These are phyloP conservation scores for Barypeithes pellucidus DNA, from an alignment of 2,888 invertebrate species.

Conservation along the genomic window DNA sequence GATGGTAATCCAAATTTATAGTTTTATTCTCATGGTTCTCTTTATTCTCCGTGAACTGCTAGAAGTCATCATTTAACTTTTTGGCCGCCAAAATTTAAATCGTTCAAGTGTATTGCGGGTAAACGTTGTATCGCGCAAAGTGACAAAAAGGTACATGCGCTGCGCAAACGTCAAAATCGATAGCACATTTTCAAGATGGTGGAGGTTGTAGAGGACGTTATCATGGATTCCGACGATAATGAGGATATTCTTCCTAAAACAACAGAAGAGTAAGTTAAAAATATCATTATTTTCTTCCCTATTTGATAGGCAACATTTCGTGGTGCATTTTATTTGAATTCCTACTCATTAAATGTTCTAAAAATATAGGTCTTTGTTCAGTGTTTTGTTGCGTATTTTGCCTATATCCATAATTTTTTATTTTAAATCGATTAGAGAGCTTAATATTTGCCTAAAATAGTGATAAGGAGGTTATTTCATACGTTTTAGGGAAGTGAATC, in stretches of 20 bases:
- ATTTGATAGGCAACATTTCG: background rate
- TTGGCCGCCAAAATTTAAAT: conserved; percentile 15
- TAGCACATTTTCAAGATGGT: conserved; percentile 62
- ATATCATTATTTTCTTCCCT: conserved; percentile 25
- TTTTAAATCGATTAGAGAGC: background rate
- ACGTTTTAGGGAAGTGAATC: background rate
- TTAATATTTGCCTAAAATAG: background rate
- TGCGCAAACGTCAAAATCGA: conserved; percentile 41
- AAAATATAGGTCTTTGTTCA: conserved; percentile 8
- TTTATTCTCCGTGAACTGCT: conserved; percentile 27
- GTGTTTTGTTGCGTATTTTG: conserved; percentile 20
- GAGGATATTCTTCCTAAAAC: conserved; percentile 67
- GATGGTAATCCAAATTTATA: conserved; percentile 34
- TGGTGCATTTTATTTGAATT: background rate
- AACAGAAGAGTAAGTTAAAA: conserved; percentile 68
- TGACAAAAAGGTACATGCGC: conserved; percentile 27
- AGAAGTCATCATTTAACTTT: conserved; percentile 4
- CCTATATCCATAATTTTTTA: background rate
- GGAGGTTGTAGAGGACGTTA: conserved; percentile 66
- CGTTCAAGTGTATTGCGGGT: conserved; percentile 6
- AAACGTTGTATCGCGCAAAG: conserved; percentile 1
- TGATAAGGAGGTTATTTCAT: background rate
- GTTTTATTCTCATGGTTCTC: conserved; percentile 22
- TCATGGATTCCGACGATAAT: conserved; percentile 66
- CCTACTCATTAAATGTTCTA: background rate